A percentile compares a stretch with the other conserved stretches of the same genome.
These are phyloP conservation scores for Ornithoptera alexandrae DNA, from an alignment of 2,888 invertebrate species.

Conservation along the genomic window DNA sequence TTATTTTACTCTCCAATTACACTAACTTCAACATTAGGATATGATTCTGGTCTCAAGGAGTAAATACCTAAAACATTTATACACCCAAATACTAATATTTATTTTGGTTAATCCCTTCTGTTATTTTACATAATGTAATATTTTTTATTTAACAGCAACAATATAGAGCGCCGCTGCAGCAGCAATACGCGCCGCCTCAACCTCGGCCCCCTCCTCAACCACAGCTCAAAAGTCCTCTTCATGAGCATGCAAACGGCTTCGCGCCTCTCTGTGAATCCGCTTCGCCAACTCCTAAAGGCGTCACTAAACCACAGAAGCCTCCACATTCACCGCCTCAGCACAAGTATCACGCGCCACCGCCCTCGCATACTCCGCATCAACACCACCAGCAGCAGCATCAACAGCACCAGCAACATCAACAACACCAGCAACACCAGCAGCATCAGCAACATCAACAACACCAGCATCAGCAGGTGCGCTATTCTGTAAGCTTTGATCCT, in stretches of 20 bases:
- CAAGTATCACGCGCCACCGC: slow-evolving; percentile 71
- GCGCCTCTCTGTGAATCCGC: slow-evolving; percentile 82
- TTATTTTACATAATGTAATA: neutral
- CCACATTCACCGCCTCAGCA: slow-evolving; percentile 75
- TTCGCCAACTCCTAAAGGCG: slow-evolving; percentile 75
- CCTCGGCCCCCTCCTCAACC: slow-evolving; percentile 60
- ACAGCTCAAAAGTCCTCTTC: slow-evolving; percentile 79
- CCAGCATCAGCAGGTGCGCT: slow-evolving; percentile 46
- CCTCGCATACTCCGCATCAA: slow-evolving; percentile 66
- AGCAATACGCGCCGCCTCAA: slow-evolving; percentile 68
- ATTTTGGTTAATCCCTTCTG: neutral
- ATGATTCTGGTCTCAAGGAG: too few relatives aligned
- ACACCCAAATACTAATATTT: neutral
- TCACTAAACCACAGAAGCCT: slow-evolving; percentile 59
- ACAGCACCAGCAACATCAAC: slow-evolving; percentile 31
- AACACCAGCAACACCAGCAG: slow-evolving; percentile 43
- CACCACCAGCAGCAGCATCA: slow-evolving; percentile 41
- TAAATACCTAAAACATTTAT: too few relatives aligned
- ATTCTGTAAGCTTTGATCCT: slow-evolving; percentile 29
- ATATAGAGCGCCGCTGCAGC: slow-evolving; percentile 71
- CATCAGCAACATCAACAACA: slow-evolving; percentile 46
- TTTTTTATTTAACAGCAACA: slow-evolving; percentile 56
- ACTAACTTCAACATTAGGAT: too few relatives aligned
- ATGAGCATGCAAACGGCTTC: slow-evolving; percentile 75
- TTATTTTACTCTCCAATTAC: too few relatives aligned